Percentiles rank a stretch among this genome's conserved stretches.
Conservation (phyloP, 2,888 invertebrate species). For the Poecilobothrus nobilitatus region DNA sequence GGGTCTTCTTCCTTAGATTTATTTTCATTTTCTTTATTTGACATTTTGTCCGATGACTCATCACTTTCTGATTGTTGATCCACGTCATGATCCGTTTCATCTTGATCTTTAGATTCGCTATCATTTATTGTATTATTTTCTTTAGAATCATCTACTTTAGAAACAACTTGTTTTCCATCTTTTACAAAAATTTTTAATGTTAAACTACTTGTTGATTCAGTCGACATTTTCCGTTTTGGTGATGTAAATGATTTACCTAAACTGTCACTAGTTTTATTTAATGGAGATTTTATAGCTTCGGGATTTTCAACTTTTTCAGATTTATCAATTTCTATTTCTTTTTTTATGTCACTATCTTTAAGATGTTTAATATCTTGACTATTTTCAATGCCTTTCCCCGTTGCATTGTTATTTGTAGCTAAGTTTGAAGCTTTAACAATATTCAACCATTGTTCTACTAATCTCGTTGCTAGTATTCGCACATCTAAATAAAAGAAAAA, state of each 20-base stretch:
- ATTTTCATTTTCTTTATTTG: slow-evolving; percentile 33
- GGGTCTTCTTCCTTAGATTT: slow-evolving; percentile 34
- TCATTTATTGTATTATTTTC: slow-evolving; percentile 15
- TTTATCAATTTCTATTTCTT: slow-evolving; percentile 16
- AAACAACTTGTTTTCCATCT: slow-evolving; percentile 62
- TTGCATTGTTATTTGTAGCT: background rate
- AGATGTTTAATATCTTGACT: slow-evolving; percentile 17
- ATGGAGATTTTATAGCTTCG: slow-evolving; percentile 9
- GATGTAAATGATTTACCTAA: slow-evolving; percentile 9
- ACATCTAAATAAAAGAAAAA: slow-evolving; percentile 54
- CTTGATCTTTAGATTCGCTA: slow-evolving; percentile 18
- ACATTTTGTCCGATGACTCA: slow-evolving; percentile 27
- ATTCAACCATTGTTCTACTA: slow-evolving; percentile 85
- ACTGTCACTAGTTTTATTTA: background rate
- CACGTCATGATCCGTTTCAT: slow-evolving; percentile 29
- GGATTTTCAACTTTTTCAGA: slow-evolving; percentile 20
- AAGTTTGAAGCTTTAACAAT: slow-evolving; percentile 65
- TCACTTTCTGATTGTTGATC: slow-evolving; percentile 28
- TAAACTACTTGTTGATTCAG: slow-evolving; percentile 41
- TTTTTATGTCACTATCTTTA: slow-evolving; percentile 12
- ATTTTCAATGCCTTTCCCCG: background rate
- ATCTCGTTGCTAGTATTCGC: slow-evolving; percentile 64
- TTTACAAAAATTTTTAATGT: slow-evolving; percentile 59
- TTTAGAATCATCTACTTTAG: slow-evolving; percentile 32
- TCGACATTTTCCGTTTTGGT: slow-evolving; percentile 33